Conservation (phyloP, 2,113 vertebrate genomes). For the Myotis yumanensis region DNA sequence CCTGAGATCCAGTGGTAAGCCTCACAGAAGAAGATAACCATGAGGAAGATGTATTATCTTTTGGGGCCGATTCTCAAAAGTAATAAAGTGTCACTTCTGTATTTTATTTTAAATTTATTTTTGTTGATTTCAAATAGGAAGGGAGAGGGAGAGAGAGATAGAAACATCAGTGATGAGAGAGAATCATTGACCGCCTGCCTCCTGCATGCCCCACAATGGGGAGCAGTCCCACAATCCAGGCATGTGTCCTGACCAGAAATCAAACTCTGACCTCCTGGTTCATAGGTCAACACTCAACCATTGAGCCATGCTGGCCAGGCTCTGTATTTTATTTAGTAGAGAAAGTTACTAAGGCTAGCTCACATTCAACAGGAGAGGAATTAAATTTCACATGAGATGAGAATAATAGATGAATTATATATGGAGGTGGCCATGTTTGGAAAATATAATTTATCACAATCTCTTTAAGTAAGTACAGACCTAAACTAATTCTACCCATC, state of each 20-base stretch:
- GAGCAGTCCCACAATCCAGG: no score
- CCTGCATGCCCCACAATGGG: no score
- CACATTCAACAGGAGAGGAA: neutral
- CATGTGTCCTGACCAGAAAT: no score
- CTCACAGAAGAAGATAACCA: neutral
- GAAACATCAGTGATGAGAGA: no score
- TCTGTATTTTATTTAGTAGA: neutral
- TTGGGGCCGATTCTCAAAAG: neutral
- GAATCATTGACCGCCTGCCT: no score
- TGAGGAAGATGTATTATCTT: accelerated
- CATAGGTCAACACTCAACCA: no score
- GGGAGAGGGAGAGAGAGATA: no score
- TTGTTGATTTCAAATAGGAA: no score
- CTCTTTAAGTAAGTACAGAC: neutral
- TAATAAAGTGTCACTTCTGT: neutral
- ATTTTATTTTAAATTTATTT: neutral
- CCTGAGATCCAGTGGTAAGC: neutral
- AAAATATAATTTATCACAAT: neutral
- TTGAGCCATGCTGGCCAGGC: no score
- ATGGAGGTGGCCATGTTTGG: neutral
- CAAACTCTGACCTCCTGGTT: no score
- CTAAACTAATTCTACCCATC: neutral
- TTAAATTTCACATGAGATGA: neutral
- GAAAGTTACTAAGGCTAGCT: accelerated
- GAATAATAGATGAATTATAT: neutral